These are phyloP conservation scores for Anorthoa munda DNA, from an alignment of 2,888 invertebrate species.

Conservation along the genomic window DNA sequence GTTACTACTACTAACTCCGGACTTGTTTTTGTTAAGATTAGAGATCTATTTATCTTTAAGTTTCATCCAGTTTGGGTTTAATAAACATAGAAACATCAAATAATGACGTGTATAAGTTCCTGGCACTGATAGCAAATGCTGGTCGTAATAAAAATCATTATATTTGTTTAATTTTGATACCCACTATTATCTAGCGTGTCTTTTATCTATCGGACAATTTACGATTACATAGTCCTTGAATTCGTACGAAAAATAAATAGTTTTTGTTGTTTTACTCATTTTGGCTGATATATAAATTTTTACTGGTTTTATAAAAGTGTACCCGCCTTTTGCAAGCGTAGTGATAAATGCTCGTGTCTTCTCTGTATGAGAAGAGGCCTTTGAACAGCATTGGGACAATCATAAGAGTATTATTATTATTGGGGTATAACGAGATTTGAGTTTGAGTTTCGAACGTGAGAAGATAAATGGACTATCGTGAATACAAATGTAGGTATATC, in stretches of 20 bases:
- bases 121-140: slow-evolving; percentile 53
- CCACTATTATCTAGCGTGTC: slow-evolving; percentile 60
- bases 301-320: not conserved
- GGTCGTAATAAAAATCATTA: slow-evolving; percentile 59
- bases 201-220: slow-evolving; percentile 64
- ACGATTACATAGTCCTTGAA: slow-evolving; percentile 56
- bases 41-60: not conserved
- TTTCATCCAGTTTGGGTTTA: not conserved
- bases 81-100: slow-evolving; percentile 14
- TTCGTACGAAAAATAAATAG: slow-evolving; percentile 35
- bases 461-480: not conserved
- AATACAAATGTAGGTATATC: not conserved
- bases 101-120: slow-evolving; percentile 62
- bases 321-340: too few relatives aligned
- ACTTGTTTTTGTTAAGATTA: not conserved
- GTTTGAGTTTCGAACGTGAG: not conserved
- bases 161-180: slow-evolving; percentile 66
- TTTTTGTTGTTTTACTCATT: slow-evolving; percentile 21
- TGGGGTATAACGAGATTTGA: not conserved
- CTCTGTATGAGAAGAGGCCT: too few relatives aligned
- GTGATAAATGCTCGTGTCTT: too few relatives aligned
- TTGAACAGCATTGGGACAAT: too few relatives aligned
- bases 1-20: not conserved
- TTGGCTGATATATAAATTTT: not conserved
- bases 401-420: too few relatives aligned